phyloP scores from a whole-genome alignment of 2,797 vertebrate species.

The Mormyrops boulengeri region DNA sequence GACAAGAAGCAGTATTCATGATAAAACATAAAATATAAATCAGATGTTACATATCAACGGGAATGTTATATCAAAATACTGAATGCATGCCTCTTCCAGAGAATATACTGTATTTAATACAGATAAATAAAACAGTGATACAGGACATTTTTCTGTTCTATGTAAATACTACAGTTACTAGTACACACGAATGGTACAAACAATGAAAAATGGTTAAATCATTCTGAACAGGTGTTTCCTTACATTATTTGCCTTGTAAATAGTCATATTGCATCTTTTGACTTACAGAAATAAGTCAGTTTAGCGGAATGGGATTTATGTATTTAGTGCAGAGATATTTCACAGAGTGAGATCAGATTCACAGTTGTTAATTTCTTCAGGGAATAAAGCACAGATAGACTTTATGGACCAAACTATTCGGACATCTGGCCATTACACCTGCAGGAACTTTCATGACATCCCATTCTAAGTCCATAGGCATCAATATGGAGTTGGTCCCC shows the following conservation, averaged over 20 bases:
- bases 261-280: neutral
- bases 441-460: neutral
- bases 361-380: neutral
- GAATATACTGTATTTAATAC: neutral
- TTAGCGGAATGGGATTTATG: neutral
- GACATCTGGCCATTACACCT: neutral
- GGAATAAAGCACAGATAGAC: neutral
- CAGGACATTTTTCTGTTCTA: neutral
- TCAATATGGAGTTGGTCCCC: neutral
- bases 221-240: neutral
- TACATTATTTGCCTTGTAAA: neutral
- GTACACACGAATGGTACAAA: neutral
- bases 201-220: neutral
- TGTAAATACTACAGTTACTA: neutral
- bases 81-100: neutral
- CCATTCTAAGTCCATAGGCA: neutral
- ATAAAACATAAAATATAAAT: neutral
- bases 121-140: neutral
- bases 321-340: neutral
- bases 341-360: neutral
- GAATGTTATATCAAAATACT: neutral
- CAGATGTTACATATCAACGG: neutral
- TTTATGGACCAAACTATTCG: neutral
- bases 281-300: neutral
- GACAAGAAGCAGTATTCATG: neutral